Conservation (phyloP, 92 coral and sea anemone species). For the Epizoanthus illoricatus region DNA sequence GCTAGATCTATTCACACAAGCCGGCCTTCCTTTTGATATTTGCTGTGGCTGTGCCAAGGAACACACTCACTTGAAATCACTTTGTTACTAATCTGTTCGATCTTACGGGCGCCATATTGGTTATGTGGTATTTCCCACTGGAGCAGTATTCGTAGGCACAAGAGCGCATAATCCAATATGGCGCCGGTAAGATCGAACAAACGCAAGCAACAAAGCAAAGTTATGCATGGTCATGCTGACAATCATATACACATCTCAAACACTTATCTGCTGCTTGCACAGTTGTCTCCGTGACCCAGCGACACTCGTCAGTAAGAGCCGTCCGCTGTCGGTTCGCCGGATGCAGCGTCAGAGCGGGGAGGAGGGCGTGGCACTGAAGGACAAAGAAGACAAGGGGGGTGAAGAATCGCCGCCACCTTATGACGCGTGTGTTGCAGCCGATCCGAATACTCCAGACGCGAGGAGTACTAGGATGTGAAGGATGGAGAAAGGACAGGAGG, state of each 20-base stretch:
- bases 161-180: too few relatives aligned
- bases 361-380: constrained; percentile 3
- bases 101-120: too few relatives aligned
- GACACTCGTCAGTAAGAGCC: constrained; percentile 16
- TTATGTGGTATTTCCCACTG: too few relatives aligned
- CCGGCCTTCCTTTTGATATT: too few relatives aligned
- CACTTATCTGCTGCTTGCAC: neutral
- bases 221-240: neutral
- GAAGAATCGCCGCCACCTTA: neutral
- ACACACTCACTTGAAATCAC: too few relatives aligned
- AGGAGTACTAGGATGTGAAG: neutral
- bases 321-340: constrained; percentile 20
- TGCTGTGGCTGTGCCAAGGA: too few relatives aligned
- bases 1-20: too few relatives aligned
- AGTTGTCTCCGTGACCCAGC: constrained; percentile 36
- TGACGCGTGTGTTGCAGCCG: neutral
- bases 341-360: neutral
- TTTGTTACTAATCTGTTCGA: too few relatives aligned
- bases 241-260: too few relatives aligned
- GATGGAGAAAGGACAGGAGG: too few relatives aligned
- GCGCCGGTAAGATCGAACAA: too few relatives aligned
- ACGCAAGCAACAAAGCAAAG: neutral
- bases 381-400: neutral
- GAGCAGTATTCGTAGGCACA: too few relatives aligned
- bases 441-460: neutral